These are phyloP conservation scores for Cheirogaleus major DNA, from an alignment of 2,797 vertebrate genomes.

Conservation along the genomic window DNA sequence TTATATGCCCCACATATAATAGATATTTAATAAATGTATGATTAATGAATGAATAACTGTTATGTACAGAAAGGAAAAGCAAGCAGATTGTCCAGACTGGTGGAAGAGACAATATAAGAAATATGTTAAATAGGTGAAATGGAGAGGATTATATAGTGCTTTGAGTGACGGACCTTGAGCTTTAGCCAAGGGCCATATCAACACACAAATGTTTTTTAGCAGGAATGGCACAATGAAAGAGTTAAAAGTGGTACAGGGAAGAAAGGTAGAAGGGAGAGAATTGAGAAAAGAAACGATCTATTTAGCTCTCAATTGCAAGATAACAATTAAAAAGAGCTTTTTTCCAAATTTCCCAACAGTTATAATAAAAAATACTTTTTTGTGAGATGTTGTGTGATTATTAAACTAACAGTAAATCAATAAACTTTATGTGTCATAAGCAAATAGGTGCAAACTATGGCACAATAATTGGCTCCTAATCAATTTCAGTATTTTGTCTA, in stretches of 20 bases:
- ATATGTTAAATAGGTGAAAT: neutral
- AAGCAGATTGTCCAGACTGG: neutral
- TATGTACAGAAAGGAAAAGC: neutral
- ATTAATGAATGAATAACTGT: neutral
- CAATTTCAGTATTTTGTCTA: neutral
- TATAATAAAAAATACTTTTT: neutral
- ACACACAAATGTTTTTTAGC: neutral
- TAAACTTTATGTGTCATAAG: neutral
- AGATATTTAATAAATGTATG: neutral
- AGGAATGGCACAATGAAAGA: neutral
- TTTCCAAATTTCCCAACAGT: neutral
- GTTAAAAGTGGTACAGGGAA: neutral
- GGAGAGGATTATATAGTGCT: rapidly evolving
- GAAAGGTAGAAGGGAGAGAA: neutral
- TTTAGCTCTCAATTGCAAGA: neutral
- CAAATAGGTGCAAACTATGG: conserved; percentile 12
- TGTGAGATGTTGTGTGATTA: neutral
- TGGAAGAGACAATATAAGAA: neutral
- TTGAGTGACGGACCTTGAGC: no score
- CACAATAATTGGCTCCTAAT: neutral
- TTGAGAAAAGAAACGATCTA: neutral
- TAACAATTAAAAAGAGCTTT: neutral
- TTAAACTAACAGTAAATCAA: neutral
- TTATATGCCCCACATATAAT: neutral
- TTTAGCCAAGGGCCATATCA: neutral